A percentile compares a stretch with the other conserved stretches of the same genome.
Evolutionary conservation across 1,140 invertebrate genomes (phyloP).

Genomic region (Calliphora vicina): DNA sequence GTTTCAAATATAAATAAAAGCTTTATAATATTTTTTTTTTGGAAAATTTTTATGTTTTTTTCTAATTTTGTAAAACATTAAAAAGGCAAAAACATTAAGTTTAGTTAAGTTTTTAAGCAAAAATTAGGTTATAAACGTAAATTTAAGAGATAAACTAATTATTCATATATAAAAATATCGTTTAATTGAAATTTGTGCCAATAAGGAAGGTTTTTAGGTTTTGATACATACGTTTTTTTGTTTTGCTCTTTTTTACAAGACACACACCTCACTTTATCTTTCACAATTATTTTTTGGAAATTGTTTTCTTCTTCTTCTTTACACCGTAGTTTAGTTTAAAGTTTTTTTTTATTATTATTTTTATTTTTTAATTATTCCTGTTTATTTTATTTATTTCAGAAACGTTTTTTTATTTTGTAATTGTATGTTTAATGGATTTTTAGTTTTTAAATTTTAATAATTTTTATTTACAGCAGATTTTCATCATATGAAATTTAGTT

Average conservation of each 20-base stretch:
- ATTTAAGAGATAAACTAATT: not conserved
- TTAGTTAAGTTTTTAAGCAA: not conserved
- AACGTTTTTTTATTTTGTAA: not conserved
- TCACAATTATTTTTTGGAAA: not conserved
- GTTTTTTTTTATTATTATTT: not conserved
- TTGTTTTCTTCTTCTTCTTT: not conserved
- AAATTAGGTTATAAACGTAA: not conserved
- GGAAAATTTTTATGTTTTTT: not conserved
- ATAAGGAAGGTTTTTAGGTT: not conserved
- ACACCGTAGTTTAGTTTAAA: not conserved
- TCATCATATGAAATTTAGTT: too few species aligned
- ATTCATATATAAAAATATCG: not conserved
- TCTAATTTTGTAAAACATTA: not conserved
- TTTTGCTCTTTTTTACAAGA: not conserved
- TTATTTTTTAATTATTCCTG: not conserved
- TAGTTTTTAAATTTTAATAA: not conserved
- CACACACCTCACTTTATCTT: not conserved
- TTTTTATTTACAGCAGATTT: too few species aligned
- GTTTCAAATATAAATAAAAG: too few species aligned
- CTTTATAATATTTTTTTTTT: not conserved
- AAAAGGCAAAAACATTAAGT: not conserved
- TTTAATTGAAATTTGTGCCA: conserved; percentile 1
- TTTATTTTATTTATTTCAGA: not conserved
- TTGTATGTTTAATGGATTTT: conserved; percentile 5
- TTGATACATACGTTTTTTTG: not conserved